phyloP scores from a whole-genome alignment of 1,140 invertebrate species.

The Acromyrmex heyeri region DNA sequence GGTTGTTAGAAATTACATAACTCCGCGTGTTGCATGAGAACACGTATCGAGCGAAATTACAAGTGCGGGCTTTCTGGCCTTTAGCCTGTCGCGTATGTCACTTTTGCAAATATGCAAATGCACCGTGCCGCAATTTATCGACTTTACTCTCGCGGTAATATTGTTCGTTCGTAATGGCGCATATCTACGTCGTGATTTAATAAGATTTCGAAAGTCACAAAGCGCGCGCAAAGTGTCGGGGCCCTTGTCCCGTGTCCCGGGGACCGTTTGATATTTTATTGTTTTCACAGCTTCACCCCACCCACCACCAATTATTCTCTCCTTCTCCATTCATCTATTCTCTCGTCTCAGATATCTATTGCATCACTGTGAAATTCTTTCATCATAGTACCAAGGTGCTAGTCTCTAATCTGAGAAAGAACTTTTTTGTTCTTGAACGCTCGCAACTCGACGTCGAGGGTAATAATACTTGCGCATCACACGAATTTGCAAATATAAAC shows the following conservation, averaged over 20 bases:
- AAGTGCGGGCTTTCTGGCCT: conserved; percentile 36
- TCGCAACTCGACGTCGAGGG: not conserved
- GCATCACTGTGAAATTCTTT: conserved; percentile 67
- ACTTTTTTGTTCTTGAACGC: not conserved
- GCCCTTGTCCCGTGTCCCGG: conserved; percentile 37
- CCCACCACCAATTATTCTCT: conserved; percentile 36
- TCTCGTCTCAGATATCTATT: conserved; percentile 66
- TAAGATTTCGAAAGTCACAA: conserved; percentile 80
- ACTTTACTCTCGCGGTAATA: conserved; percentile 56
- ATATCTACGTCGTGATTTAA: conserved; percentile 67
- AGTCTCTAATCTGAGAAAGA: conserved; percentile 33
- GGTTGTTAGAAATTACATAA: conserved; percentile 44
- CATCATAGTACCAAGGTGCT: conserved; percentile 35
- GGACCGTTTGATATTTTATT: conserved; percentile 75
- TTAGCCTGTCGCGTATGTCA: conserved; percentile 37
- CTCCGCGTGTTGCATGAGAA: conserved; percentile 24
- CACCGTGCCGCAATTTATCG: conserved; percentile 65
- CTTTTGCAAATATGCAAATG: conserved; percentile 63
- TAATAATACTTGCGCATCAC: conserved; percentile 30
- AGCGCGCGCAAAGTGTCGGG: conserved; percentile 21
- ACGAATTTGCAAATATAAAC: not conserved
- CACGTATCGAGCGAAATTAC: conserved; percentile 12
- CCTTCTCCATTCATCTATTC: conserved; percentile 53
- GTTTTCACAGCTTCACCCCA: conserved; percentile 66
- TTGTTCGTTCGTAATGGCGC: conserved; percentile 37